Percentiles rank a stretch among this genome's conserved stretches.
These are phyloP conservation scores for Caiman crocodilus DNA, from an alignment of 2,797 vertebrate species.

Conservation along the genomic window DNA sequence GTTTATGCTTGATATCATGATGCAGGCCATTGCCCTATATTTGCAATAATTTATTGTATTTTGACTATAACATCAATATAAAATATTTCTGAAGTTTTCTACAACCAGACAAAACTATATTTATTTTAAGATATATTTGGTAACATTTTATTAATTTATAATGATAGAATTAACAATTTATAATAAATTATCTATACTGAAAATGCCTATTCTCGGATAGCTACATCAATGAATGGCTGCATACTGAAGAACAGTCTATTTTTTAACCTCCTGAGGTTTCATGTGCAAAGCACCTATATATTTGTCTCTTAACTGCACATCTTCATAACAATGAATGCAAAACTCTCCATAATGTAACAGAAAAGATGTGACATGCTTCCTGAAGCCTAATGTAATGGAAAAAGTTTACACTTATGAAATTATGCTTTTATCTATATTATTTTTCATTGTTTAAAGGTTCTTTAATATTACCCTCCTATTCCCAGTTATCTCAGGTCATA, in stretches of 20 bases:
- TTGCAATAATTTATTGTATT: neutral
- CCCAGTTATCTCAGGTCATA: neutral
- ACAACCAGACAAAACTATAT: neutral
- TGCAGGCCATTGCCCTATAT: neutral
- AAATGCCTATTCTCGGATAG: neutral
- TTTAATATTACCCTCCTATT: slow-evolving; percentile 26
- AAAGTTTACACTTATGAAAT: neutral
- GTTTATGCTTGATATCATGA: neutral
- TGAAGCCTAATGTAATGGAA: neutral
- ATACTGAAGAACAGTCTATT: neutral
- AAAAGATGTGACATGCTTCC: neutral
- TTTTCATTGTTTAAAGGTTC: neutral
- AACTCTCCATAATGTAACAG: neutral
- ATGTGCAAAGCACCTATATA: neutral
- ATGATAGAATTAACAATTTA: neutral
- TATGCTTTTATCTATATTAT: neutral
- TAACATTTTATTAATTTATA: neutral
- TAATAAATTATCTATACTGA: neutral
- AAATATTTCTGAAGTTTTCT: neutral
- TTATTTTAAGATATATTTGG: neutral
- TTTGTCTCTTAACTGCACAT: neutral
- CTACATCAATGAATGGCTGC: neutral
- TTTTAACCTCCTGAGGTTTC: neutral
- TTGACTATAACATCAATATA: neutral
- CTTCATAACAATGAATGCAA: neutral